Evolutionary conservation across 2,888 invertebrate species (phyloP), one percentile per base, ranked within the genome.

Genomic region (Stegana nigrithorax): DNA sequence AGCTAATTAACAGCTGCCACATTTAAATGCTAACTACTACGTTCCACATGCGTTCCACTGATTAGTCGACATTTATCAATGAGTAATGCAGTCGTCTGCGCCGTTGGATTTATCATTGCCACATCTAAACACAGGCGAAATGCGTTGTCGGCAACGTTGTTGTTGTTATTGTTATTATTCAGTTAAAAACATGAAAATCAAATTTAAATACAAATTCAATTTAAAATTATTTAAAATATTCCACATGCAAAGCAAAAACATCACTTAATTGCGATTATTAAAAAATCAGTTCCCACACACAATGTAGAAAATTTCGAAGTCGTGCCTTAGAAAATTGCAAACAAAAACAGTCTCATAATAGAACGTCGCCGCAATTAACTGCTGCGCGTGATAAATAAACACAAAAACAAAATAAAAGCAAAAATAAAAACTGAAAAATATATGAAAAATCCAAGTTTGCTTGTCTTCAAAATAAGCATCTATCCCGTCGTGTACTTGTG

Each of bases 301-400:
- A n/a, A n/a, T n/a, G n/a, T n/a, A n/a, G n/a, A n/a, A n/a, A n/a
- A n/a, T n/a, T n/a, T 36, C 47, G 56, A 66, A 74, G 67, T 73
- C 73, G 73, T 73, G 74, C 63, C 57, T 65, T 32, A 32, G 53
- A 29, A 50, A 19, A 53, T 53, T 32, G 21, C 32, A 10, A 39
- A 65, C 64, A 71, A 64, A n/a, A 73, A 70, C 71, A 73, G 72
- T n/a, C n/a, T n/a, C n/a, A n/a, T n/a, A n/a, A n/a, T n/a, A n/a
- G n/a, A n/a, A 21, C 69, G 66, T 73, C 73, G 68, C 67, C 67
- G 69, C 63, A 67, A 72, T 73, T 73, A 73, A 68, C 65, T 65
- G 70, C 45, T 71, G 66, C 55, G 60, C 47, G 50, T 58, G 60
- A 53, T 53, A 59, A 47, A 25, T 61, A 69, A 63, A 56, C 57